Evolutionary conservation across 1,140 invertebrate species (phyloP).

Genomic region (Oncopodura yosiiana): DNA sequence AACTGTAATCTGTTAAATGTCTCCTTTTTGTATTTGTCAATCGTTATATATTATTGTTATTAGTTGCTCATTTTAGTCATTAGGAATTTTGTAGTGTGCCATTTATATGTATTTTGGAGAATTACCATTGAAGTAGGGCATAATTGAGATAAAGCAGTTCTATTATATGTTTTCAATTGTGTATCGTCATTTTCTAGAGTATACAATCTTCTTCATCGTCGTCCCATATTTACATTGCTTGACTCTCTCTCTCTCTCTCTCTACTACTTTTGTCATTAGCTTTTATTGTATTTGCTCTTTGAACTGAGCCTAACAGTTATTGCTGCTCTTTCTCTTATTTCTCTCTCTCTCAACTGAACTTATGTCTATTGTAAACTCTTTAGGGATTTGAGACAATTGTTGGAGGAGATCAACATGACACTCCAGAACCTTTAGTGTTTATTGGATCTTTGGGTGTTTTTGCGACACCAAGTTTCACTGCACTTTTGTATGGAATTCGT

Average conservation of each 20-base stretch:
- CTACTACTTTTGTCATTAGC: background rate
- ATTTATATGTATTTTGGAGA: too few relatives aligned
- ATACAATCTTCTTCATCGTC: too few relatives aligned
- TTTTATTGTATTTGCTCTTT: background rate
- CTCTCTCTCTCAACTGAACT: background rate
- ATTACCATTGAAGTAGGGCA: too few relatives aligned
- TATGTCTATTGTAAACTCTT: background rate
- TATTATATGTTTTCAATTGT: too few relatives aligned
- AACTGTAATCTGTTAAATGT: too few relatives aligned
- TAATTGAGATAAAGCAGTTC: too few relatives aligned
- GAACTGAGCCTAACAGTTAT: background rate
- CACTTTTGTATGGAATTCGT: conserved; percentile 32
- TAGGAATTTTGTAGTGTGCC: too few relatives aligned
- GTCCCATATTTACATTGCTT: too few relatives aligned
- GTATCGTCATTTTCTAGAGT: too few relatives aligned
- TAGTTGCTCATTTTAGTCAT: too few relatives aligned
- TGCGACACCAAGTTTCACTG: conserved; percentile 26
- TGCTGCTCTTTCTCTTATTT: background rate
- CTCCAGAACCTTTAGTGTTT: conserved; percentile 21
- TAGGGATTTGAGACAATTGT: conserved; percentile 24
- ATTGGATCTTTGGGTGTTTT: conserved; percentile 30
- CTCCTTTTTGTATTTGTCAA: too few relatives aligned
- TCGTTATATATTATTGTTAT: too few relatives aligned
- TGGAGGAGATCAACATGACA: conserved; percentile 10
- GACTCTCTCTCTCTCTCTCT: background rate